Evolutionary conservation across 2,888 invertebrate species (phyloP), one percentile per base, ranked within the genome.

Genomic region (Muschampia plurimacula): DNA sequence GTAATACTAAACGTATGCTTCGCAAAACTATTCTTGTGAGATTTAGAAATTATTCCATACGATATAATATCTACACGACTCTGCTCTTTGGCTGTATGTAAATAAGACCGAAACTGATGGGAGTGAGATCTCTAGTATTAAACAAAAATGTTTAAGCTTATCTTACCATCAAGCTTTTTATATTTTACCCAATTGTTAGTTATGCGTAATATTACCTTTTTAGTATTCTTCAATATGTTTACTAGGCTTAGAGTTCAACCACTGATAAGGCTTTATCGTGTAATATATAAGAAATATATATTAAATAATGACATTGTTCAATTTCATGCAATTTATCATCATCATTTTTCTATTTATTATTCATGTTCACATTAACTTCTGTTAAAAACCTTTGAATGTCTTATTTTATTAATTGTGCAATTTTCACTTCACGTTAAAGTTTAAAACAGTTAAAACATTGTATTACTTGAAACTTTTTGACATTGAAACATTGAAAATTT

Each of bases 21-120:
- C 39, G 39, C 39, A 39, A 39, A 39, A 39, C 1, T 39, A 39
- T 39, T 39, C 39, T 39, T 39, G 6, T 55, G 9, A 55, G 32
- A 32, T 59, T 59, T n/a, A 36, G 7, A 13, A 59, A 8, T 22
- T 57, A 2, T 13, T 12, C 13, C 28, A 13, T 59, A 36, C 22
- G 59, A n/a, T 36, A n/a, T n/a, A n/a, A 60, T 60, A 36, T 60
- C 36, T 60, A 60, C n/a, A 4, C 5, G 59, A 39, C 5, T 39
- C 62, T 62, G 32, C 13, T 62, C n/a, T 39, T 13, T 32, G n/a
- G 28, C n/a, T 39, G 39, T 39, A 62, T 62, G 39, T 62, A 36
- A 62, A 39, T 62, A 62, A 39, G 39, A 62, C 15, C 62, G 15
- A 62, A 39, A 13, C 59, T 62, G 39, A 57, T 57, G 55, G 5